phyloP scores from a whole-genome alignment of 2,888 invertebrate genomes.

The Tetheella fluctuosa region DNA sequence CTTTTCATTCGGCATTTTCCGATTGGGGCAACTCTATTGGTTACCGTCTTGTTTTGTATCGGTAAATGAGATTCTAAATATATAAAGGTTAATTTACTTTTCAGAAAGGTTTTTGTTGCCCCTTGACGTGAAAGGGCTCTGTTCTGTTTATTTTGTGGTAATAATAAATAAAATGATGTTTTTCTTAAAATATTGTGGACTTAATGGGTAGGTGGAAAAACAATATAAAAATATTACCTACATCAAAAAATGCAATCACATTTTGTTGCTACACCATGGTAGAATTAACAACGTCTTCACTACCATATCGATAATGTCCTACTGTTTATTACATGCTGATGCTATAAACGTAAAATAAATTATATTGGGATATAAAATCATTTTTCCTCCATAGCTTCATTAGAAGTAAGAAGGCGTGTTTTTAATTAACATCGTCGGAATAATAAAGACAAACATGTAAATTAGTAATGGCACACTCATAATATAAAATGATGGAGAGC shows the following conservation, averaged over 20 bases:
- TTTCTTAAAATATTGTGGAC: neutral
- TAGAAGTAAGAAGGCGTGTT: neutral
- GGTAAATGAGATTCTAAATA: slow-evolving; percentile 78
- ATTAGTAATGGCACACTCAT: slow-evolving; percentile 9
- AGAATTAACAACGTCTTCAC: too few relatives aligned
- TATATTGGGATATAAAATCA: too few relatives aligned
- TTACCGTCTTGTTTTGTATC: slow-evolving; percentile 71
- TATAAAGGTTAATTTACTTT: slow-evolving; percentile 76
- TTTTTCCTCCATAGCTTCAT: slow-evolving; percentile 15
- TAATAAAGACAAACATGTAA: slow-evolving; percentile 10
- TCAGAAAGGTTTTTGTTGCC: slow-evolving; percentile 61
- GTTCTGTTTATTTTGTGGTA: slow-evolving; percentile 1
- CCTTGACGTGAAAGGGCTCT: slow-evolving; percentile 51
- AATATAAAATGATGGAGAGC: neutral
- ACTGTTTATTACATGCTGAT: too few relatives aligned
- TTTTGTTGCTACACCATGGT: too few relatives aligned
- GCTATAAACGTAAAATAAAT: too few relatives aligned
- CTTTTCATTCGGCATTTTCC: slow-evolving; percentile 75
- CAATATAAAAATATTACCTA: neutral
- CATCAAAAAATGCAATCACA: too few relatives aligned
- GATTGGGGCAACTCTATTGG: slow-evolving; percentile 69
- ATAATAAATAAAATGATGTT: neutral
- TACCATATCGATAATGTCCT: too few relatives aligned
- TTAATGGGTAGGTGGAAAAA: too few relatives aligned
- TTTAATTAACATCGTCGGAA: slow-evolving; percentile 3